These are phyloP conservation scores for Penaeus japonicus DNA, from an alignment of 1,140 invertebrate genomes.

Conservation along the genomic window DNA sequence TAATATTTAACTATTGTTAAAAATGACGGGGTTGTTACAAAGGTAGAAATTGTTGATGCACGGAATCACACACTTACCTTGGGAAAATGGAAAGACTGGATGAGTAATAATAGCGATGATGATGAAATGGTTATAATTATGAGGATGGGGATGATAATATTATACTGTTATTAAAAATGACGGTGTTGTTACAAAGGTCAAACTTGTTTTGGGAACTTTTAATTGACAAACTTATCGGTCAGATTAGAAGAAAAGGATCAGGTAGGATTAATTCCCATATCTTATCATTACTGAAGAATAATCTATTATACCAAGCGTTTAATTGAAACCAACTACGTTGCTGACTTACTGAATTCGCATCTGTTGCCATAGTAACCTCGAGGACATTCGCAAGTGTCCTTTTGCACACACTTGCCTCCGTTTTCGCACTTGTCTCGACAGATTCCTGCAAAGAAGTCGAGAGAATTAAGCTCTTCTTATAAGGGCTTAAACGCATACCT, in stretches of 20 bases:
- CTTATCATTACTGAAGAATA: no score
- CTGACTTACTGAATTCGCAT: conserved; percentile 88
- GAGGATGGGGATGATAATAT: neutral
- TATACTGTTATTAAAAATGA: neutral
- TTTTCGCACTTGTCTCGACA: conserved; percentile 89
- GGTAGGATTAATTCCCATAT: no score
- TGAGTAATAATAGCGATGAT: no score
- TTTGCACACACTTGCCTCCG: conserved; percentile 93
- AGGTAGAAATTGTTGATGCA: no score
- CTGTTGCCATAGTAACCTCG: conserved; percentile 87
- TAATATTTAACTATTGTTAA: neutral
- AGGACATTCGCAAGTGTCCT: conserved; percentile 88
- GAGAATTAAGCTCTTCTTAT: neutral
- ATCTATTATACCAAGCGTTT: neutral
- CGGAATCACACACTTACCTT: conserved; percentile 88
- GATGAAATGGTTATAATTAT: neutral
- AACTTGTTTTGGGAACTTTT: no score
- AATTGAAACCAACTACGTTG: neutral
- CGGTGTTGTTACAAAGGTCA: neutral
- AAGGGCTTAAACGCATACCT: neutral
- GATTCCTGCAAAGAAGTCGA: conserved; percentile 74
- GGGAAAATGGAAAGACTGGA: no score
- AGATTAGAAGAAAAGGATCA: no score
- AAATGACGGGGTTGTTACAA: neutral
- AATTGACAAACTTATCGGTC: neutral